phyloP scores from a whole-genome alignment of 2,888 invertebrate species.

The Acleris laterana region DNA sequence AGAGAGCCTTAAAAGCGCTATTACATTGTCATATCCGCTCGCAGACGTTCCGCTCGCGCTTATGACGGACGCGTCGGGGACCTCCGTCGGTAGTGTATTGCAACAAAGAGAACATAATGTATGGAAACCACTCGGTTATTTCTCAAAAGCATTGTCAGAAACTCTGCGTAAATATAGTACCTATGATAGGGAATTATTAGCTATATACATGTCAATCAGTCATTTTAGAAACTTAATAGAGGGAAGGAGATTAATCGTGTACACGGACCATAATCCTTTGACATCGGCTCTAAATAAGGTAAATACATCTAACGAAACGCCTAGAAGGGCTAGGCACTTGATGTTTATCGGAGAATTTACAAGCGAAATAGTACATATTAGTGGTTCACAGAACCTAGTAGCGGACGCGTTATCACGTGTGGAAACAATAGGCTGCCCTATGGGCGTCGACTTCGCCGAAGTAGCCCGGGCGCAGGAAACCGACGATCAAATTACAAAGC shows the following conservation, averaged over 20 bases:
- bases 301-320: conserved; percentile 36
- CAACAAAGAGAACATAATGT: conserved; percentile 33
- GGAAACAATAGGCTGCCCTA: conserved; percentile 19
- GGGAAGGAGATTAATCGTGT: conserved; percentile 22
- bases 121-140: conserved; percentile 42
- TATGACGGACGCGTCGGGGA: conserved; percentile 42
- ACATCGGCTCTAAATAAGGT: neutral
- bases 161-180: conserved; percentile 40
- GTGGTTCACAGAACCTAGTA: conserved; percentile 37
- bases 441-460: neutral
- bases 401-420: conserved; percentile 41
- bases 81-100: conserved; percentile 39
- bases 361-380: conserved; percentile 37
- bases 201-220: conserved; percentile 40
- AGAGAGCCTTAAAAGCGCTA: conserved; percentile 14
- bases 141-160: conserved; percentile 39
- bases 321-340: conserved; percentile 39
- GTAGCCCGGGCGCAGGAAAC: conserved; percentile 20
- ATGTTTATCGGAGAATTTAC: conserved; percentile 43
- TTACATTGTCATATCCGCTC: conserved; percentile 25
- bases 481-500: conserved; percentile 36
- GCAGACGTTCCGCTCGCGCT: conserved; percentile 25
- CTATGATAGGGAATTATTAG: conserved; percentile 43
- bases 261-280: conserved; percentile 10
- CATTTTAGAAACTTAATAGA: conserved; percentile 39